These are phyloP conservation scores for Scaptomyza flava DNA, from an alignment of 2,888 invertebrate genomes.

Conservation along the genomic window DNA sequence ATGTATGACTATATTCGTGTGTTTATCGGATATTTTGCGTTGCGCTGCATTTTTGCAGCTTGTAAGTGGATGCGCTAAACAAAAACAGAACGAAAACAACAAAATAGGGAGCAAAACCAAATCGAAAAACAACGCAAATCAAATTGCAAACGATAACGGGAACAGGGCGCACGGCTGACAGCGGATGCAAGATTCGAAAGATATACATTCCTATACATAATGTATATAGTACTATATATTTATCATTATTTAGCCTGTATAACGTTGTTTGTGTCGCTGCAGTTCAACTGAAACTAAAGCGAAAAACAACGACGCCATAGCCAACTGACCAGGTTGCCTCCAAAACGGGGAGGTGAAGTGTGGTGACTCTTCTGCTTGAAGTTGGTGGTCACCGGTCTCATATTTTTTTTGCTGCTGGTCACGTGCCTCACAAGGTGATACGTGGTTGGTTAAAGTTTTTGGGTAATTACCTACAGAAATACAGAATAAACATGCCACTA, in stretches of 20 bases:
- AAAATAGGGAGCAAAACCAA: slow-evolving; percentile 16
- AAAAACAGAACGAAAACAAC: background rate
- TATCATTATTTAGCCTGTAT: no score
- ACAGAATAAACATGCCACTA: background rate
- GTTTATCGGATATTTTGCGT: slow-evolving; percentile 53
- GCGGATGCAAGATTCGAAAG: slow-evolving; percentile 49
- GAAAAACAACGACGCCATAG: slow-evolving; percentile 49
- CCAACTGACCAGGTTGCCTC: slow-evolving; percentile 42
- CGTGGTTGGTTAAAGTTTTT: slow-evolving; percentile 18
- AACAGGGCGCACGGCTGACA: slow-evolving; percentile 25
- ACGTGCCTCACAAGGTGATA: slow-evolving; percentile 62
- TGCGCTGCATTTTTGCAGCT: slow-evolving; percentile 60
- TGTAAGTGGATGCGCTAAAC: slow-evolving; percentile 64
- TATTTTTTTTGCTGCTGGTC: slow-evolving; percentile 27
- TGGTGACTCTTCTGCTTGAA: slow-evolving; percentile 18
- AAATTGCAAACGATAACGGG: slow-evolving; percentile 57
- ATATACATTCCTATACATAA: slow-evolving; percentile 36
- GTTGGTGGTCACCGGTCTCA: slow-evolving; percentile 22
- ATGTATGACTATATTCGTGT: background rate
- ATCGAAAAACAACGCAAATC: slow-evolving; percentile 55
- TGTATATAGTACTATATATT: background rate
- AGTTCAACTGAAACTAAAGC: slow-evolving; percentile 38
- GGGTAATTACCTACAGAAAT: slow-evolving; percentile 5
- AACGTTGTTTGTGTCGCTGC: slow-evolving; percentile 34
- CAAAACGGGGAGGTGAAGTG: background rate